Percentiles rank a stretch among this genome's conserved stretches.
Evolutionary conservation across 2,797 vertebrate species (phyloP).

Genomic region (Cynopterus sphinx): DNA sequence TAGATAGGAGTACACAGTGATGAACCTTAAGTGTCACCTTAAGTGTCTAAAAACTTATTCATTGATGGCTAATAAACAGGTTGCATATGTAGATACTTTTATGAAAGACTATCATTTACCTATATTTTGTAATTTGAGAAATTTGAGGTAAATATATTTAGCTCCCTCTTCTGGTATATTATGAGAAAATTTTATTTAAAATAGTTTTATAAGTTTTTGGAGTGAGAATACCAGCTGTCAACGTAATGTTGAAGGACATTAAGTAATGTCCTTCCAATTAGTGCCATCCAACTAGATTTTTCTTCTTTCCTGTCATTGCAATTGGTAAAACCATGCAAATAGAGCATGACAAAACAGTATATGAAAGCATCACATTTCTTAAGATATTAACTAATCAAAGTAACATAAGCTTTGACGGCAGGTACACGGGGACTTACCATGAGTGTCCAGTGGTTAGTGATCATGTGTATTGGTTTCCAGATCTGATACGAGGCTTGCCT

Average conservation of each 20-base stretch:
- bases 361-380: neutral
- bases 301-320: neutral
- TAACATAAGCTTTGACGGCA: neutral
- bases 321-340: neutral
- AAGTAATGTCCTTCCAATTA: neutral
- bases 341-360: neutral
- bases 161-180: slow-evolving; percentile 70
- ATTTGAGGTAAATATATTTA: slow-evolving; percentile 44
- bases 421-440: neutral
- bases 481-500: neutral
- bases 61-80: neutral
- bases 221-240: neutral
- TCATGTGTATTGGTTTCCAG: neutral
- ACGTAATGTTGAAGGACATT: neutral
- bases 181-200: slow-evolving; percentile 28
- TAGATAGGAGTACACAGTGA: neutral
- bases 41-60: neutral
- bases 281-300: neutral
- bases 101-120: neutral
- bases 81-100: neutral
- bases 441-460: neutral
- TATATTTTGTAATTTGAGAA: neutral
- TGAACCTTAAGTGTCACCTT: neutral
- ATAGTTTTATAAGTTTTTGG: neutral
- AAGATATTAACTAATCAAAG: neutral